These are phyloP conservation scores for Atrina japonica DNA, from an alignment of 2,888 invertebrate species.

Conservation along the genomic window DNA sequence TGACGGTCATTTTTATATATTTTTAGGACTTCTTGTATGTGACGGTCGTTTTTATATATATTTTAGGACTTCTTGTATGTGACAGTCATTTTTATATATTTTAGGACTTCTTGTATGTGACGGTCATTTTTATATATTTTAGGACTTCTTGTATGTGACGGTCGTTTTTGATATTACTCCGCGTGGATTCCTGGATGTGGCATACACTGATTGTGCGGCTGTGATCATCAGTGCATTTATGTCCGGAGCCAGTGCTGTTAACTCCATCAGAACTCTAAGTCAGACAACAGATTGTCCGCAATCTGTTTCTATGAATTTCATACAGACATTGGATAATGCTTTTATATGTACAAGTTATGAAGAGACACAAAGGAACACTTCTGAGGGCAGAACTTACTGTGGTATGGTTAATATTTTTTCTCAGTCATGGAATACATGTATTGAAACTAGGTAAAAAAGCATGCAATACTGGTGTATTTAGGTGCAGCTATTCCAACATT, in stretches of 20 bases:
- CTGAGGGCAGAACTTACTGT: constrained; percentile 32
- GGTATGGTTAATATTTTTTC: constrained; percentile 30
- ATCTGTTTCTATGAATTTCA: constrained; percentile 12
- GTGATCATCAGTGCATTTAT: constrained; percentile 33
- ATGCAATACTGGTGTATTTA: too few species aligned
- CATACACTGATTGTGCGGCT: constrained; percentile 34
- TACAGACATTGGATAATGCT: constrained; percentile 9
- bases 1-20: too few species aligned
- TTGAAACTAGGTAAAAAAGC: too few species aligned
- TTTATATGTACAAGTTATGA: constrained; percentile 40
- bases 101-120: not conserved
- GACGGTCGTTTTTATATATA: too few species aligned
- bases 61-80: too few species aligned
- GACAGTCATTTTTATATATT: too few species aligned
- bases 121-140: constrained; percentile 3
- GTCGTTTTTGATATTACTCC: constrained; percentile 41
- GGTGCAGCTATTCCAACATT: too few species aligned
- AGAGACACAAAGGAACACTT: constrained; percentile 19
- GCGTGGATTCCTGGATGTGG: constrained; percentile 14
- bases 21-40: too few species aligned
- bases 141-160: constrained; percentile 36
- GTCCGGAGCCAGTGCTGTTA: constrained; percentile 4
- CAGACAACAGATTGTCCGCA: constrained; percentile 18
- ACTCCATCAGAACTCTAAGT: constrained; percentile 13
- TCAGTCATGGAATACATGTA: too few species aligned